Conservation (phyloP, 1,140 invertebrate species). For the Cecropterus lyciades region DNA sequence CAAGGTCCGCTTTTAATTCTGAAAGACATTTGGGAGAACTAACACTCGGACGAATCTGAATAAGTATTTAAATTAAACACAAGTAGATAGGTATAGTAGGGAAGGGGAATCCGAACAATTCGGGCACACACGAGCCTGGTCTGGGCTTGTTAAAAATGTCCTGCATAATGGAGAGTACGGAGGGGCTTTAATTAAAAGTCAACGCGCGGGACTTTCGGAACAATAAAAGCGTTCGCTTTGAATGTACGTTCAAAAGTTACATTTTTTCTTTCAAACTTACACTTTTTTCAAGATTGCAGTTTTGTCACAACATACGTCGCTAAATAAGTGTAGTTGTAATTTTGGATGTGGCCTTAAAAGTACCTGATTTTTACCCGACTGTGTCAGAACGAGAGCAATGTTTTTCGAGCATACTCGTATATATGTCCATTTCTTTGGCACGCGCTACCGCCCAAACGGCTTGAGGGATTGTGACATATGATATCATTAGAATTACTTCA, state of each 20-base stretch:
- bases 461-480: too few relatives aligned
- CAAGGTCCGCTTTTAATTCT: neutral
- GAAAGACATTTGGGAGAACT: neutral
- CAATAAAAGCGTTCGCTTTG: constrained; percentile 51
- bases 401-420: too few relatives aligned
- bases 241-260: constrained; percentile 36
- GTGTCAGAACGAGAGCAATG: too few relatives aligned
- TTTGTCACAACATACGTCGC: too few relatives aligned
- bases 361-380: too few relatives aligned
- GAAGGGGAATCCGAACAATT: constrained; percentile 35
- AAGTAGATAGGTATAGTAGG: constrained; percentile 7
- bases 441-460: too few relatives aligned
- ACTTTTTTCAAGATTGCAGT: constrained; percentile 19
- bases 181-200: constrained; percentile 68
- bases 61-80: constrained; percentile 8
- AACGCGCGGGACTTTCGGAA: constrained; percentile 49
- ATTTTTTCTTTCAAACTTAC: constrained; percentile 34
- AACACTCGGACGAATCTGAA: neutral
- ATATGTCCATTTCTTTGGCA: too few relatives aligned
- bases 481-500: too few relatives aligned
- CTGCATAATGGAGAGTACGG: constrained; percentile 56
- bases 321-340: too few relatives aligned
- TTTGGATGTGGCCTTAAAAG: too few relatives aligned
- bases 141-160: constrained; percentile 58
- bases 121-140: constrained; percentile 32